phyloP scores from a whole-genome alignment of 2,797 vertebrate species.

The Hirundo rustica region DNA sequence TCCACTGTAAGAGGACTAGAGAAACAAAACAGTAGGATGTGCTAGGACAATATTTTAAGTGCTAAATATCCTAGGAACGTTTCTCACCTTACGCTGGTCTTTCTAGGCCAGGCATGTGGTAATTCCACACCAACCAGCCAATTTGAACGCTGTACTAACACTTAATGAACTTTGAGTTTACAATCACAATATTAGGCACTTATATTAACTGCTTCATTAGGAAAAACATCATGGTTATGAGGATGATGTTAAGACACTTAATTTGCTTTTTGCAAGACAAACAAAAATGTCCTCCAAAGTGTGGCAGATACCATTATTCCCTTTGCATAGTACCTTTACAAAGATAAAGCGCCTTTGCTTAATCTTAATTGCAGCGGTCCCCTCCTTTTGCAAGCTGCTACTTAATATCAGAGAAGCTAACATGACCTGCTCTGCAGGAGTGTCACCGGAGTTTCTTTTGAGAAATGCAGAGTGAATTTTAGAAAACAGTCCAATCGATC shows the following conservation, averaged over 20 bases:
- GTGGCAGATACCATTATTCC: neutral
- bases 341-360: neutral
- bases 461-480: neutral
- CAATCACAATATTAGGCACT: neutral
- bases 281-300: neutral
- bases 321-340: neutral
- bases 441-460: neutral
- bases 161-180: slow-evolving; percentile 41
- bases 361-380: neutral
- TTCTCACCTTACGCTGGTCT: neutral
- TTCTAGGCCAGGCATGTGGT: neutral
- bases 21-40: neutral
- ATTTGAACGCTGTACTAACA: neutral
- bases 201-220: slow-evolving; percentile 43
- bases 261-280: slow-evolving; percentile 26
- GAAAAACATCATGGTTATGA: neutral
- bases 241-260: neutral
- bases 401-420: neutral
- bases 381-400: neutral
- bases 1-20: neutral
- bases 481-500: neutral
- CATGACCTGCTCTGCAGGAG: neutral
- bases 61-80: neutral
- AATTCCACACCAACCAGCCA: neutral
- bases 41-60: neutral